Evolutionary conservation across 1,140 invertebrate species (phyloP).

Genomic region (Chlorops oryzae): DNA sequence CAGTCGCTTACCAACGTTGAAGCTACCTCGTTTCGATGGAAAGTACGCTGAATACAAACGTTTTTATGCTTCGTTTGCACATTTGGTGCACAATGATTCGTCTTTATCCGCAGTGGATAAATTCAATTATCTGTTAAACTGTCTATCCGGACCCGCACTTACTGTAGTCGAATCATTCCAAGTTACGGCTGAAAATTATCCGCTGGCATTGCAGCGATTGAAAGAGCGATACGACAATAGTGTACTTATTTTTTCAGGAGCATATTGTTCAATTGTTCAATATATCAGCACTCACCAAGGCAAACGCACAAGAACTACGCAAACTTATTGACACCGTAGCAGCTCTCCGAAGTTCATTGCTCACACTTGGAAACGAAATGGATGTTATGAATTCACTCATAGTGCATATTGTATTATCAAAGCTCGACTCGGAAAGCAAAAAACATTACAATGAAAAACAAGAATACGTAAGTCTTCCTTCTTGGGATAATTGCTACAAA

Average conservation of each 20-base stretch:
- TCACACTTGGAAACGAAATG: constrained; percentile 1
- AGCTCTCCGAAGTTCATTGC: constrained; percentile 1
- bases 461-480: constrained; percentile 8
- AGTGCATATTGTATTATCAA: constrained; percentile 6
- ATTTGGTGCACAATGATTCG: too few species aligned
- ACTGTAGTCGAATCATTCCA: constrained; percentile 7
- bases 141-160: constrained; percentile 1
- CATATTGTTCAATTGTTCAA: constrained; percentile 2
- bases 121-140: too few species aligned
- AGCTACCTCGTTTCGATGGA: too few species aligned
- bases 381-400: constrained; percentile 7
- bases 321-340: background rate
- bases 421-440: constrained; percentile 9
- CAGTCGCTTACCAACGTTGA: too few species aligned
- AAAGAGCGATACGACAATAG: constrained; percentile 10
- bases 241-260: constrained; percentile 3
- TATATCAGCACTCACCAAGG: background rate
- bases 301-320: background rate
- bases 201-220: constrained; percentile 1
- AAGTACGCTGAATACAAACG: too few species aligned
- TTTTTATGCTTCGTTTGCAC: too few species aligned
- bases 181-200: constrained; percentile 7
- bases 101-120: too few species aligned
- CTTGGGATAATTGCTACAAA: constrained; percentile 2
- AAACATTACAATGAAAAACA: constrained; percentile 2